Evolutionary conservation across 2,113 vertebrate species (phyloP).

Genomic region (Buteo buteo): DNA sequence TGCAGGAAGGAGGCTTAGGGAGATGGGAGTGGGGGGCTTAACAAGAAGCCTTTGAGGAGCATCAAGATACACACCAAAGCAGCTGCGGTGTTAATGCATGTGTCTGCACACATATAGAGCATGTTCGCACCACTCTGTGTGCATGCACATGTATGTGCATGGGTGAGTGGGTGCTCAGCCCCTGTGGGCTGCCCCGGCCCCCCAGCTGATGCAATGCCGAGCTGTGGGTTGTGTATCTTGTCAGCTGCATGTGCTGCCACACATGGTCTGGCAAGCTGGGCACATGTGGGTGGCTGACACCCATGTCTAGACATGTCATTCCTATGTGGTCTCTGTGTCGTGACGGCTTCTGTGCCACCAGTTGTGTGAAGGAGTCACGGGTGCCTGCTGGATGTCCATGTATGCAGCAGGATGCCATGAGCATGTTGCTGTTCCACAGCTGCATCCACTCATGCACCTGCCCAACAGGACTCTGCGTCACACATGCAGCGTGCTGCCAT

Average conservation of each 20-base stretch:
- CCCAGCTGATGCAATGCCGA: accelerated
- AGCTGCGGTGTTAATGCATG: accelerated
- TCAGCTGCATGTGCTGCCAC: neutral
- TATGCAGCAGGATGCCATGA: accelerated
- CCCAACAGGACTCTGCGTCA: neutral
- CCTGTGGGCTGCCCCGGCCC: neutral
- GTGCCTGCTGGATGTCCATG: neutral
- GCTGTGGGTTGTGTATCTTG: neutral
- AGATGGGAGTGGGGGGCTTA: neutral
- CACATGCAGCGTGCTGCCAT: accelerated
- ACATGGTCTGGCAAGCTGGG: accelerated
- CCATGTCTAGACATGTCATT: neutral
- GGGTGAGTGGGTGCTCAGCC: neutral
- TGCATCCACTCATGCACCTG: accelerated
- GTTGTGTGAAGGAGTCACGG: neutral
- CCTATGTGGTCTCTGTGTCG: neutral
- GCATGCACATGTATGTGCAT: neutral
- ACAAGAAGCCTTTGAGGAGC: neutral
- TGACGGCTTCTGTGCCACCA: neutral
- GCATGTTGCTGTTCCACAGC: accelerated
- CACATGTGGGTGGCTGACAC: neutral
- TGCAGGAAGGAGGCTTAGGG: neutral
- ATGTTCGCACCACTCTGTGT: neutral
- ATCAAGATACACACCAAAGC: accelerated
- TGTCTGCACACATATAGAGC: neutral